Conservation (phyloP, 2,888 invertebrate species). For the Rotaria magnacalcarata region DNA sequence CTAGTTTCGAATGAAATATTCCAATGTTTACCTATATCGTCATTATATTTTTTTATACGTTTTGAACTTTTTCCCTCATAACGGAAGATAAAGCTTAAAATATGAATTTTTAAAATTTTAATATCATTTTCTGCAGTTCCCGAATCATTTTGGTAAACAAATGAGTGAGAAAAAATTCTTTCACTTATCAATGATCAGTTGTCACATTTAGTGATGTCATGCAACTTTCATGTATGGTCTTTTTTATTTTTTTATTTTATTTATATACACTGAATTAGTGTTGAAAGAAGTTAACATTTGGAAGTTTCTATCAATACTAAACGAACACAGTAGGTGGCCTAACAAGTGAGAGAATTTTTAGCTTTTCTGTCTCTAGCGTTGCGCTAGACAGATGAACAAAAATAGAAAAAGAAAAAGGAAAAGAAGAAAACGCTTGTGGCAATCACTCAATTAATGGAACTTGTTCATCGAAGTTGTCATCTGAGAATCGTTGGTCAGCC, state of each 20-base stretch:
- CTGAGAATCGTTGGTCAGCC: slow-evolving; percentile 13
- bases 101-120: too few species aligned
- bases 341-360: background rate
- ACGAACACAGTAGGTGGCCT: background rate
- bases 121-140: too few species aligned
- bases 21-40: too few species aligned
- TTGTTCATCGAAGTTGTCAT: slow-evolving; percentile 11
- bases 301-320: background rate
- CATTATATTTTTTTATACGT: too few species aligned
- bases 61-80: too few species aligned
- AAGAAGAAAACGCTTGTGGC: slow-evolving; percentile 28
- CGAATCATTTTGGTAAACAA: too few species aligned
- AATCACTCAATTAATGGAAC: slow-evolving; percentile 26
- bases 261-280: background rate
- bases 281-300: background rate
- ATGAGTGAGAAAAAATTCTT: too few species aligned
- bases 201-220: background rate
- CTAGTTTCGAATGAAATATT: too few species aligned
- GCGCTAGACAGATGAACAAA: slow-evolving; percentile 2
- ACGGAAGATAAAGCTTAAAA: too few species aligned
- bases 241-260: background rate
- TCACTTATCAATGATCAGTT: too few species aligned
- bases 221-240: background rate
- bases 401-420: background rate
- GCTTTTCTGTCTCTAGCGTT: background rate